Percentiles rank a stretch among this genome's conserved stretches.
phyloP scores from a whole-genome alignment of 2,113 vertebrate genomes.

The Tricholaema leucomelas region DNA sequence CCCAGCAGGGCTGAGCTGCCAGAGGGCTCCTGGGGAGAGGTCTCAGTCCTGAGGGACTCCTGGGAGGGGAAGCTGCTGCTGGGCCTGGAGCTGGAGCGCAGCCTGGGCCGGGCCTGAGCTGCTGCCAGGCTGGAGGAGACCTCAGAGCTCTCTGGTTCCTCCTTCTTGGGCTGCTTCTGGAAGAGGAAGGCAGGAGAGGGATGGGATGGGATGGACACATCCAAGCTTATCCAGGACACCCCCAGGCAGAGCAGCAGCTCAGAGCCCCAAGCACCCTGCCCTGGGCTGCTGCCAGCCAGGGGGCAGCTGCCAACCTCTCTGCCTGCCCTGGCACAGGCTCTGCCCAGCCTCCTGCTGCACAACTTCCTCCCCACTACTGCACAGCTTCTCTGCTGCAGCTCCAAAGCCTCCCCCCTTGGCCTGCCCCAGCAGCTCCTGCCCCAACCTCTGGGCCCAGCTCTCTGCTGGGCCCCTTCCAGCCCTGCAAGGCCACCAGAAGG shows the following conservation, averaged over 20 bases:
- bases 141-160: conserved; percentile 51
- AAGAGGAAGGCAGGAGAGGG: background rate
- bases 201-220: fast-evolving
- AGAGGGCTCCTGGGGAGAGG: conserved; percentile 64
- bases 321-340: background rate
- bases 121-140: conserved; percentile 77
- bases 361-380: background rate
- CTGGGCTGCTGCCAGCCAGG: too few species aligned
- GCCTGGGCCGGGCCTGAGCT: conserved; percentile 26
- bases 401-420: too few species aligned
- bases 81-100: conserved; percentile 68
- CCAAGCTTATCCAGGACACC: background rate
- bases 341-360: background rate
- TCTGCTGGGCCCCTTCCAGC: too few species aligned
- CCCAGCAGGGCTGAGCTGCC: conserved; percentile 76
- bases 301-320: background rate
- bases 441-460: too few species aligned
- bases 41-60: conserved; percentile 67
- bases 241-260: background rate
- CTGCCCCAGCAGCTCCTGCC: too few species aligned
- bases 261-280: too few species aligned
- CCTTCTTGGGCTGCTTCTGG: conserved; percentile 74
- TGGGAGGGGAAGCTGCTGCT: conserved; percentile 54
- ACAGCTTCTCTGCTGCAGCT: background rate
- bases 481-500: too few species aligned